These are phyloP conservation scores for Phyllostomus hastatus DNA, from an alignment of 2,113 vertebrate species.

Conservation along the genomic window DNA sequence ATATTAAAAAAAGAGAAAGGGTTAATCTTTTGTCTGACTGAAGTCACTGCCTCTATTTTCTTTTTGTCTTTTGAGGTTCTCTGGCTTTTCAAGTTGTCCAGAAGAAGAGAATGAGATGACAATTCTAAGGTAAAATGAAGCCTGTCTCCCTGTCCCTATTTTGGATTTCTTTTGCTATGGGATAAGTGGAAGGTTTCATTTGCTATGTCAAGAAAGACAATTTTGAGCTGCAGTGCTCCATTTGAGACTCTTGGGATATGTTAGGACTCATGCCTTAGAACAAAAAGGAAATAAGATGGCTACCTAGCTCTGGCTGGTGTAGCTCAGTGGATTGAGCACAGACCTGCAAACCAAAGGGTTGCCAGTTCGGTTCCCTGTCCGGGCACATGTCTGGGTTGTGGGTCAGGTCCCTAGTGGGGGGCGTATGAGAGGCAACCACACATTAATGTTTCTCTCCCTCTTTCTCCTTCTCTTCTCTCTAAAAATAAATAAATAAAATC, in stretches of 20 bases:
- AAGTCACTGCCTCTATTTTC: not conserved
- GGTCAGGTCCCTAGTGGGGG: too few species aligned
- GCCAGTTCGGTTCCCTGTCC: too few species aligned
- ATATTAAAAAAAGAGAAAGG: too few species aligned
- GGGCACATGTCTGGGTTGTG: too few species aligned
- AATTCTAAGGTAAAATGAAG: not conserved
- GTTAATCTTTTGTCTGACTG: not conserved
- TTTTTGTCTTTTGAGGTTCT: conserved; percentile 6
- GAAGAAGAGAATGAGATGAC: not conserved
- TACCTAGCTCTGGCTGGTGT: not conserved
- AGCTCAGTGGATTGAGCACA: too few species aligned
- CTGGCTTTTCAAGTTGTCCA: not conserved
- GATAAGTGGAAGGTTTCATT: not conserved
- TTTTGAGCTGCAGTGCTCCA: not conserved
- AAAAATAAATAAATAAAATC: too few species aligned
- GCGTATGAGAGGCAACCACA: too few species aligned
- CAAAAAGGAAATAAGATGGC: not conserved
- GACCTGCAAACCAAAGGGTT: too few species aligned
- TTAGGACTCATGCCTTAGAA: not conserved
- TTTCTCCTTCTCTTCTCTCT: too few species aligned
- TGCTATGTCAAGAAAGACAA: not conserved
- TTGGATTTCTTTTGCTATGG: not conserved
- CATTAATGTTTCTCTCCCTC: too few species aligned
- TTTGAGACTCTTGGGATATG: not conserved
- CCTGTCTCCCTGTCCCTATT: not conserved